phyloP scores from a whole-genome alignment of 2,113 vertebrate species.

The Condylura cristata region DNA sequence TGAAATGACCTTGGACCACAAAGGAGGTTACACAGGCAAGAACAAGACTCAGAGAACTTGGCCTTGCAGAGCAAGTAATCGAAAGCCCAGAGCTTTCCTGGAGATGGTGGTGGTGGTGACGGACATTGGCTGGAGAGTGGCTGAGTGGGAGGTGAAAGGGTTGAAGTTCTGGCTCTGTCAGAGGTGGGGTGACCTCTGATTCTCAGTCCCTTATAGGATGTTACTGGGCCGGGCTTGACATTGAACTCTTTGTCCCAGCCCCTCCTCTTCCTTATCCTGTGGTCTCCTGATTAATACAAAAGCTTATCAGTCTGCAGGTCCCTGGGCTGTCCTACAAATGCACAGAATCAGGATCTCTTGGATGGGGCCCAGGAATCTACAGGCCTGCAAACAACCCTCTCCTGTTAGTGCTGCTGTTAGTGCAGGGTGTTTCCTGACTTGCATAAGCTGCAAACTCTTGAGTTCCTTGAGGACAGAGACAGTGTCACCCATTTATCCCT shows the following conservation, averaged over 20 bases:
- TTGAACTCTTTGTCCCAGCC: neutral
- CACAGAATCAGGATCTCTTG: neutral
- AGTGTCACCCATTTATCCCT: neutral
- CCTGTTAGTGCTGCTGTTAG: neutral
- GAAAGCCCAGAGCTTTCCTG: neutral
- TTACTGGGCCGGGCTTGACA: neutral
- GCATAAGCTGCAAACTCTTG: neutral
- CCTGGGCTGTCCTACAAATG: neutral
- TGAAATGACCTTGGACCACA: neutral
- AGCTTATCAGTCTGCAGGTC: neutral
- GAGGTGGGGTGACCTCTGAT: neutral
- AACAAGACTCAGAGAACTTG: neutral
- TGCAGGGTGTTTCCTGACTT: neutral
- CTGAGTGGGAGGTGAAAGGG: accelerated
- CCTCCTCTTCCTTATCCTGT: neutral
- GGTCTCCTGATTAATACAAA: neutral
- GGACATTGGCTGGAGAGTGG: neutral
- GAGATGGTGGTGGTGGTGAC: neutral
- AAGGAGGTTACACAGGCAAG: neutral
- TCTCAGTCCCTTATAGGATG: neutral
- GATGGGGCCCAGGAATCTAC: too few species aligned
- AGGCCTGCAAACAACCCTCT: too few species aligned
- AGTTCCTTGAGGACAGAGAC: neutral
- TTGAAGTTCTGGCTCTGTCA: neutral
- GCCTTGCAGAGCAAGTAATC: neutral